Percentiles rank a stretch among this genome's conserved stretches.
Evolutionary conservation across 1,140 invertebrate species (phyloP).

Genomic region (Epicauta chinensis): DNA sequence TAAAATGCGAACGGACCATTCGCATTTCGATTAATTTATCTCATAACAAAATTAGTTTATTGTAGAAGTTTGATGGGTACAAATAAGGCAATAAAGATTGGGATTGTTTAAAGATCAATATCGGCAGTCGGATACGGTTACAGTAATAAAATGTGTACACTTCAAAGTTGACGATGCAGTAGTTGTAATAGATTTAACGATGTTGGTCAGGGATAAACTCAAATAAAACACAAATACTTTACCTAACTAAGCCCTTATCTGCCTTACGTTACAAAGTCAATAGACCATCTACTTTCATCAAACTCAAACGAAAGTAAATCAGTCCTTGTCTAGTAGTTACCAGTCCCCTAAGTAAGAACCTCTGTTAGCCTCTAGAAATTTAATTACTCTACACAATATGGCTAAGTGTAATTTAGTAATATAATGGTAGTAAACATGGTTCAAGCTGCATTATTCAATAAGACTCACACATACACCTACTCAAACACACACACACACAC

Average conservation of each 20-base stretch:
- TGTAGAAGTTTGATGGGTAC: too few species aligned
- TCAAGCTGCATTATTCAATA: constrained; percentile 7
- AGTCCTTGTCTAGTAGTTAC: constrained; percentile 20
- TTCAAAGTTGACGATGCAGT: too few species aligned
- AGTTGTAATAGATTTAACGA: constrained; percentile 12
- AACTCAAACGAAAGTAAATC: constrained; percentile 28
- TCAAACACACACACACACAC: too few species aligned
- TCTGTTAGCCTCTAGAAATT: constrained; percentile 16
- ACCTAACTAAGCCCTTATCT: constrained; percentile 14
- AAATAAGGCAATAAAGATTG: too few species aligned
- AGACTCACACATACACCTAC: constrained; percentile 3
- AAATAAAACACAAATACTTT: constrained; percentile 15
- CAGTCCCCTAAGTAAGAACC: constrained; percentile 1
- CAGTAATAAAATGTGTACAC: too few species aligned
- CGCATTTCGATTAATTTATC: too few species aligned
- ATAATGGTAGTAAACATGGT: constrained; percentile 9
- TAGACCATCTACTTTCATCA: constrained; percentile 25
- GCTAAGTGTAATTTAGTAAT: constrained; percentile 9
- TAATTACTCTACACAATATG: constrained; percentile 21
- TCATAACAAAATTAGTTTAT: too few species aligned
- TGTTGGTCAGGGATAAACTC: constrained; percentile 10
- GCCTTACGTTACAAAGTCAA: constrained; percentile 28
- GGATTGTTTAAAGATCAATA: too few species aligned
- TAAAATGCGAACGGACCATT: too few species aligned
- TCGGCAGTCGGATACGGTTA: too few species aligned